Base-by-base conservation (phyloP, 2,797 vertebrate species). In the Scolopax bukidnonensis region DNA sequence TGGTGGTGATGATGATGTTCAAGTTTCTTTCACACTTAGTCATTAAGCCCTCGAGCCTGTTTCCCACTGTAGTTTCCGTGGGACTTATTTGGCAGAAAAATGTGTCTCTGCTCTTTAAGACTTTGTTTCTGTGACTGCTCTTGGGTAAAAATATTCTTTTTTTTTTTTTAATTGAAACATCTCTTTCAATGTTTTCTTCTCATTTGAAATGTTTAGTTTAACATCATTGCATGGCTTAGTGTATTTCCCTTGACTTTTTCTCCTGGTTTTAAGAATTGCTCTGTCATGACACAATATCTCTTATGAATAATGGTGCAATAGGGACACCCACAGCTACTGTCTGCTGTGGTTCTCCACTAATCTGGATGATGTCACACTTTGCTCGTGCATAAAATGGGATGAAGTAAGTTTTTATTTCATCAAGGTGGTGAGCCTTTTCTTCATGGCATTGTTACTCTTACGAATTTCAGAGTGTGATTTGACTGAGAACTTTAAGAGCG, bases 31-130 rank as follows among this genome's bases (percentile, higher is more conserved):
- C 20, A 16, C 20, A 4, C 20, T 70, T 21, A 13, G 33, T 32
- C 67, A 16, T 25, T 17, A 69, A 86, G 18, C 27, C 12, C 4
- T 53, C 33, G 63, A 8, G 13, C 16, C 16, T 41, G 13, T 63
- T 84, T 47, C n/a, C 41, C 24, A 30, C 12, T 24, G 48, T 41
- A 25, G 10, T 86, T 90, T 86, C 51, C 57, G 1, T 24, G 28
- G 16, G 27, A 33, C 12, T 24, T 50, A 64, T 5, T 50, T 38
- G 16, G 30, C 41, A 36, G 33, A 21, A 48, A 68, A 64, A 45
- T 23, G 0, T 20, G 4, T 77, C 0, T 0, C 17, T 75, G 16
- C 0, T 2, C 23, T 40, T 60, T 4, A 21, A 43, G 27, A 24
- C 15, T 45, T 60, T 38, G 13, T 67, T 77, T 43, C 73, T 50